Evolutionary conservation across 2,797 vertebrate genomes (phyloP).

Genomic region (Chloroceryle inda): DNA sequence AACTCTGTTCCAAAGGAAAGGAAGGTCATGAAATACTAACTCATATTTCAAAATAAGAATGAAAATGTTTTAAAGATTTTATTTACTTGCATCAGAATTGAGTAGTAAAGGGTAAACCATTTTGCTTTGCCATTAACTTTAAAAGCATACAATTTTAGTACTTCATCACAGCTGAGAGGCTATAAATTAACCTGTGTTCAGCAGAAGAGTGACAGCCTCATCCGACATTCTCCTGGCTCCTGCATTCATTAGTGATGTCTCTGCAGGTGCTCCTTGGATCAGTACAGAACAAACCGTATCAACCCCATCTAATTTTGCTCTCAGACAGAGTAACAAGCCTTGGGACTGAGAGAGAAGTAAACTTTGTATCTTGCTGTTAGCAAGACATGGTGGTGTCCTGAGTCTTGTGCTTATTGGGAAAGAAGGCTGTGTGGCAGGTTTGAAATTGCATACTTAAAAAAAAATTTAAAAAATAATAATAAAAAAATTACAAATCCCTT

Average conservation of each 20-base stretch:
- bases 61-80: neutral
- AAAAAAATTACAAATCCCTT: neutral
- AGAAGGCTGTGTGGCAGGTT: neutral
- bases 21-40: neutral
- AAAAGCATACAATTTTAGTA: slow-evolving; percentile 25
- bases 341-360: neutral
- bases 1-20: neutral
- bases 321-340: neutral
- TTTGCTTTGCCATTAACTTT: slow-evolving; percentile 16
- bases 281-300: neutral
- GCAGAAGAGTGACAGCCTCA: neutral
- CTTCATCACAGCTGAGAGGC: neutral
- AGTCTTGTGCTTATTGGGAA: neutral
- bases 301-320: neutral
- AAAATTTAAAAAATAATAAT: neutral
- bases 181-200: neutral
- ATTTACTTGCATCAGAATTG: neutral
- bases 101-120: neutral
- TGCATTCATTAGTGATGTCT: accelerated
- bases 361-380: neutral
- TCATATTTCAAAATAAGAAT: neutral
- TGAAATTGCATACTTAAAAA: neutral
- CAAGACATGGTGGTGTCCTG: neutral
- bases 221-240: neutral
- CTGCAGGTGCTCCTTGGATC: neutral